A percentile compares a stretch with the other conserved stretches of the same genome.
phyloP scores from a whole-genome alignment of 2,113 vertebrate species.

The mouse (Mus musculus) region GRCm39 chr12:76434501-76435000 shows the following conservation, averaged over 20 bases:
- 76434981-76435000: conserved; percentile 84
- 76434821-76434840: conserved; percentile 76
- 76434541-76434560: conserved; percentile 59
- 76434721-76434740: conserved; percentile 76
- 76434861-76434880: conserved; percentile 84
- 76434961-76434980: conserved; percentile 80
- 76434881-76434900: conserved; percentile 83
- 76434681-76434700: conserved; percentile 76
- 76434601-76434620: conserved; percentile 44
- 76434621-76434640: not conserved
- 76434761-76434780: conserved; percentile 81
- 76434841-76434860: conserved; percentile 81
- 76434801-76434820: conserved; percentile 73
- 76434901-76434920: conserved; percentile 82
- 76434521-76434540: conserved; percentile 83
- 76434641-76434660: not conserved
- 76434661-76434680: not conserved
- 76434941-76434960: conserved; percentile 74
- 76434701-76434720: conserved; percentile 77
- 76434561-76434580: conserved; percentile 49
- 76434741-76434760: conserved; percentile 77
- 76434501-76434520: conserved; percentile 78
- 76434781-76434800: conserved; percentile 81
- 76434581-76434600: conserved; percentile 75
- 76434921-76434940: conserved; percentile 77